phyloP scores from a whole-genome alignment of 2,113 vertebrate species.

The Cariama cristata region DNA sequence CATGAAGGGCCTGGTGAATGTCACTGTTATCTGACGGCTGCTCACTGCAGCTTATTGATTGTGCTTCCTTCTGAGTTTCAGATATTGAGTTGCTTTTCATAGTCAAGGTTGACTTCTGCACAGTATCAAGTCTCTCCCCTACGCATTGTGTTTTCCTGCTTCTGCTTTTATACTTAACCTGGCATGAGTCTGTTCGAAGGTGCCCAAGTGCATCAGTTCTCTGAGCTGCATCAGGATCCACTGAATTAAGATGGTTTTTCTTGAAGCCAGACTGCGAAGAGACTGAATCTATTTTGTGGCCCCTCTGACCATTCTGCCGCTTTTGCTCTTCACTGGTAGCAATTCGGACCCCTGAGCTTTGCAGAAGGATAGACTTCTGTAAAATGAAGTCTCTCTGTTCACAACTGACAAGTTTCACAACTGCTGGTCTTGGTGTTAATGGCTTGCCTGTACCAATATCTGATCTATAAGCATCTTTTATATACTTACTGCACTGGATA shows the following conservation, averaged over 20 bases:
- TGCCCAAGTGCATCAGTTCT: not conserved
- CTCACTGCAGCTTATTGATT: conserved; percentile 3
- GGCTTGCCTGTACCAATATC: conserved; percentile 10
- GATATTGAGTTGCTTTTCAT: conserved; percentile 18
- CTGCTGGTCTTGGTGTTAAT: conserved; percentile 73
- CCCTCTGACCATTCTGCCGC: not conserved
- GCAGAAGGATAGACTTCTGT: conserved; percentile 77
- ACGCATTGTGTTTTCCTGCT: not conserved
- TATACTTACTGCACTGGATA: conserved; percentile 76
- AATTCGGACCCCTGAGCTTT: conserved; percentile 76
- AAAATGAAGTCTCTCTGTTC: conserved; percentile 82
- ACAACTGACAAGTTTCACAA: conserved; percentile 76
- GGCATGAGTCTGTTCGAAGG: not conserved
- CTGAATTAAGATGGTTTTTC: conserved; percentile 19
- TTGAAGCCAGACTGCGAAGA: conserved; percentile 44
- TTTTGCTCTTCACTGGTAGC: conserved; percentile 67
- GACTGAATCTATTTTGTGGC: conserved; percentile 14
- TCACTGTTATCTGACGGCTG: not conserved
- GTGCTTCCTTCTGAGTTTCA: conserved; percentile 22
- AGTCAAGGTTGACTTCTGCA: conserved; percentile 18
- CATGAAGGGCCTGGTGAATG: not conserved
- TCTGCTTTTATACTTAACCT: conserved; percentile 23
- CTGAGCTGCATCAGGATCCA: conserved; percentile 26
- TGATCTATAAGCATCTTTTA: conserved; percentile 80
- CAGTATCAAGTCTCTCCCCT: conserved; percentile 31